Conservation (phyloP, 2,888 invertebrate genomes). For the Caenorhabditis sp. region DNA sequence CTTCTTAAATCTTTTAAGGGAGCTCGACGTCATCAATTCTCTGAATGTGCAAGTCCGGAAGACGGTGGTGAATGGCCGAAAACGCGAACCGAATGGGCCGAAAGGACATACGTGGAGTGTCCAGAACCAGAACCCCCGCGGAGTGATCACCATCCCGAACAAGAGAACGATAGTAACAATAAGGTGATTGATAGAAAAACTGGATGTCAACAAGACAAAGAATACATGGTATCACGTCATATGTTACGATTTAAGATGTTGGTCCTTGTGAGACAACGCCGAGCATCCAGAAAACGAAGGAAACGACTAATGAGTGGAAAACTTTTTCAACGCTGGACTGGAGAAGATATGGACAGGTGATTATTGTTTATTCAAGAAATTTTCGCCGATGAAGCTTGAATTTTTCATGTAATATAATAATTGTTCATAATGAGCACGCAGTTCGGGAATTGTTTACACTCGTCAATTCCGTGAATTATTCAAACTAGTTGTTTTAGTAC, state of each 20-base stretch:
- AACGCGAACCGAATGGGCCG: slow-evolving; percentile 56
- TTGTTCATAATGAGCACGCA: too few relatives aligned
- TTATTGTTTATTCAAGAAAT: neutral
- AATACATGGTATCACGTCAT: too few relatives aligned
- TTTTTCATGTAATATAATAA: too few relatives aligned
- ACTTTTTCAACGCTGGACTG: slow-evolving; percentile 75
- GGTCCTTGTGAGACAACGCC: slow-evolving; percentile 62
- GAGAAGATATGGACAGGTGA: slow-evolving; percentile 77
- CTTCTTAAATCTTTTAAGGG: slow-evolving; percentile 51
- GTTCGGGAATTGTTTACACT: too few relatives aligned
- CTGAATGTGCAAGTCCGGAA: slow-evolving; percentile 65
- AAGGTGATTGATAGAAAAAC: slow-evolving; percentile 46
- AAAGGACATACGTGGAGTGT: slow-evolving; percentile 72
- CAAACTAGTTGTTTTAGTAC: neutral
- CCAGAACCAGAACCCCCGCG: slow-evolving; percentile 69
- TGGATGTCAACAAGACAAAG: neutral
- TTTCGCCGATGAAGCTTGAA: neutral
- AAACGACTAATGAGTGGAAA: slow-evolving; percentile 70
- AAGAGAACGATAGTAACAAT: slow-evolving; percentile 66
- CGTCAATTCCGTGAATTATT: too few relatives aligned
- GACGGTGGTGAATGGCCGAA: slow-evolving; percentile 62
- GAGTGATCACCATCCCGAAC: slow-evolving; percentile 61
- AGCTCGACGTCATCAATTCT: slow-evolving; percentile 59
- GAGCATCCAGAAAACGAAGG: slow-evolving; percentile 64
- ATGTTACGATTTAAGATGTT: slow-evolving; percentile 58